phyloP scores from a whole-genome alignment of 2,888 invertebrate genomes.

The Bellardia bayeri region DNA sequence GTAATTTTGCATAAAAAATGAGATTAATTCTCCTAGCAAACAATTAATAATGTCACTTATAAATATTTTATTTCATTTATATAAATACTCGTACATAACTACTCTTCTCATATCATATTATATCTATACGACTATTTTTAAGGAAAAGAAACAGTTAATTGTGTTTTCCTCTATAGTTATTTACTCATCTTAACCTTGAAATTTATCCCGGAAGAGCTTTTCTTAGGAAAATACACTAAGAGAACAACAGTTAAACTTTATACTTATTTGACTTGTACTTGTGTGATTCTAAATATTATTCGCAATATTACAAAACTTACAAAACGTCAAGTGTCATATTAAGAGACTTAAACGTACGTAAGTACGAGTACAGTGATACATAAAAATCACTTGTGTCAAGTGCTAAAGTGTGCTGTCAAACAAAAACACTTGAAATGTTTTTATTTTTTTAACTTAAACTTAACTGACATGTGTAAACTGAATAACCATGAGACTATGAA shows the following conservation, averaged over 20 bases:
- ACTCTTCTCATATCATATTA: too few relatives aligned
- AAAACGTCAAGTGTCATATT: conserved; percentile 45
- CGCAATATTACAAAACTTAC: conserved; percentile 13
- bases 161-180: neutral
- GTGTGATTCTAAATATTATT: conserved; percentile 11
- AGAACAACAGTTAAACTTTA: conserved; percentile 28
- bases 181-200: conserved; percentile 35
- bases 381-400: conserved; percentile 31
- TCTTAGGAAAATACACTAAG: conserved; percentile 11
- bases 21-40: too few relatives aligned
- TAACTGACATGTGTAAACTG: conserved; percentile 24
- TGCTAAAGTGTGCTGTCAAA: conserved; percentile 53
- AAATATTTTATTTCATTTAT: neutral
- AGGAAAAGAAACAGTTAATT: conserved; percentile 16
- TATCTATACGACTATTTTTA: neutral
- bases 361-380: neutral
- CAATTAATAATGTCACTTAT: too few relatives aligned
- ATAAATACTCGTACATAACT: neutral
- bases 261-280: conserved; percentile 8
- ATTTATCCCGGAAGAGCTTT: conserved; percentile 29
- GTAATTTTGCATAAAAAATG: too few relatives aligned
- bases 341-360: neutral
- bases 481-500: neutral
- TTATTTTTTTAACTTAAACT: conserved; percentile 11
- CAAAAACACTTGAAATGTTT: conserved; percentile 48